Evolutionary conservation across 2,113 vertebrate species (phyloP), one percentile per base, ranked within the genome.

Genomic region (Xyliphius kryptos): DNA sequence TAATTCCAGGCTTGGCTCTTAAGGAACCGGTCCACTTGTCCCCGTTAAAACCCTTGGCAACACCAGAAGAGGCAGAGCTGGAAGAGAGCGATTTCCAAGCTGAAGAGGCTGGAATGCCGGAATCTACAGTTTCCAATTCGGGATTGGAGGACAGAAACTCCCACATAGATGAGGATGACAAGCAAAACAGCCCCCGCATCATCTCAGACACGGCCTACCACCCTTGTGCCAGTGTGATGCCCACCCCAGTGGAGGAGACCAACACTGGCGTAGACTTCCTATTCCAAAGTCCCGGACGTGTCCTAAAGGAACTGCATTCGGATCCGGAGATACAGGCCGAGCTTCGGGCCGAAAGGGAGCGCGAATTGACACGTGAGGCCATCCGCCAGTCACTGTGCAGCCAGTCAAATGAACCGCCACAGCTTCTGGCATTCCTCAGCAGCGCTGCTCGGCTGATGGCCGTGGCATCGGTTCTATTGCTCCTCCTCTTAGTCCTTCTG

Each of bases 191-290:
- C 1, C 80, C 88, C 8, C 82, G 93, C 71, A 94, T 90, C 38
- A 97, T 98, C 65, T 97, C 96, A 20, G 96, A 99, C 83, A 80
- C 92, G 26, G 78, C 80, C 0, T 98, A 97, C 84, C 95, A 79
- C 82, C 96, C 96, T n/a, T 94, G 92, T 64, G 86, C 89, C 76
- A 99, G 96, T 72, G 84, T 97, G 84, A 81, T 97, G 41, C 94
- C 95, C 56, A 96, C 94, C 2, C 95, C 95, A 0, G 81, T 93
- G 72, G 92, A 93, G 7, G 91, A 93, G 38, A 79, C 86, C 46
- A 83, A 83, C 56, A 87, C 91, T 58, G 90, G 92, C 11, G 88
- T 96, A 2, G 91, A 97, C 68, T 79, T 91, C 78, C 87, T 97
- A 53, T 97, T 97, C 85, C 91, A 97, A 77, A 93, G 89, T 68